Base-by-base conservation (phyloP, 2,113 vertebrate species). In the Muntiacus reevesi region DNA sequence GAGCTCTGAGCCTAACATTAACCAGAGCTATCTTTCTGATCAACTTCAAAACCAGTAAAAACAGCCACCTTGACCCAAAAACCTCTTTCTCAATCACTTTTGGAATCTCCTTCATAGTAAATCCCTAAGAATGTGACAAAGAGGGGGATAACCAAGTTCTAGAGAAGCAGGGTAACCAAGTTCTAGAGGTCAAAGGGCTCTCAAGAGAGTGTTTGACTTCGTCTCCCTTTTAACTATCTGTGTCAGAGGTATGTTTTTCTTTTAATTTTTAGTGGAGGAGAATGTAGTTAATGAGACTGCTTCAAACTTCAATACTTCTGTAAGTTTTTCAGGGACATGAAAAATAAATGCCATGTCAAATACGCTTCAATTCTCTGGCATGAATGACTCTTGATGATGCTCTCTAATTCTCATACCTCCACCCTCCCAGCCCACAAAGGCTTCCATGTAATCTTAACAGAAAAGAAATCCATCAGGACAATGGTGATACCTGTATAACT, bases 401-500 rank as follows among this genome's bases (percentile, higher is more conserved):
- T 50, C 16, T 43, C 40, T 25, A 19, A 30, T 21, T 28, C 36
- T 13, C 17, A 14, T 2, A 27, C 4, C 25, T 43, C 47, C 8
- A 50, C 7, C 21, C 15, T n/a, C 25, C 52, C 10, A 27, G 52
- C 36, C 16, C 19, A 17, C 13, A 45, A 57, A 13, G 21, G 10
- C 4, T 6, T 67, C 33, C 28, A 2, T 0, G 1, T 23, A 4
- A 30, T 25, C 52, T 13, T 71, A 47, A 78, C 1, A 28, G 57
- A 47, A 93, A 76, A 10, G 0, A 83, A 33, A 25, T 3, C 12
- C 36, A 14, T 11, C 1, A 0, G 36, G 25, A 12, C 19, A 6
- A 25, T 0, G 4, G 33, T n/a, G 0, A 95, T 98, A 99, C 99
- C 99, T 99, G 99, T 99, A 95, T 99, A 99, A 96, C 99, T 99